Conservation (phyloP, 2,888 invertebrate genomes). For the Polymixis flavicincta region DNA sequence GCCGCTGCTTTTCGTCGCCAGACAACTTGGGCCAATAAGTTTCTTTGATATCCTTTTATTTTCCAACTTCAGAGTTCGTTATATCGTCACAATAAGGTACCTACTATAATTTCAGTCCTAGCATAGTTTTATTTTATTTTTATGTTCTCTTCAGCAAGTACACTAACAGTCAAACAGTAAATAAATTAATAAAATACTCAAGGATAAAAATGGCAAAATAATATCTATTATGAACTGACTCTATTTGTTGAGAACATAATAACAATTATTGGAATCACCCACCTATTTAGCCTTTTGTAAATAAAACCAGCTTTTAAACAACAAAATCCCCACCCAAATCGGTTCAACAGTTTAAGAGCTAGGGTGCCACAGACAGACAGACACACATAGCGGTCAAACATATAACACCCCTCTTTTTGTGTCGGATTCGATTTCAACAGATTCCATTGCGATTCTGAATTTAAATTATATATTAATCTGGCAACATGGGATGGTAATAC, state of each 20-base stretch:
- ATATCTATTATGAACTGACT: not conserved
- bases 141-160: not conserved
- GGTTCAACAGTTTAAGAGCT: too few species aligned
- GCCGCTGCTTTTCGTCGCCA: not conserved
- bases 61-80: not conserved
- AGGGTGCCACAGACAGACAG: not conserved
- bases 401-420: too few species aligned
- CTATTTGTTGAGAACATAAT: not conserved
- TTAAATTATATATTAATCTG: not conserved
- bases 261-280: not conserved
- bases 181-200: not conserved
- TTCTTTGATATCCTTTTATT: not conserved
- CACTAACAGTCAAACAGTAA: not conserved
- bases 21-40: not conserved
- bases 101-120: not conserved
- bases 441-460: not conserved
- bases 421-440: too few species aligned
- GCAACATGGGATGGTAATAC: not conserved
- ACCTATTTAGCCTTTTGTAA: not conserved
- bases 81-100: not conserved
- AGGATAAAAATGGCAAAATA: too few species aligned
- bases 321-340: too few species aligned
- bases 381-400: too few species aligned
- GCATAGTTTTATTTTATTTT: not conserved
- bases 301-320: not conserved